Conservation (phyloP, 2,888 invertebrate species). For the Smittia sp. region DNA sequence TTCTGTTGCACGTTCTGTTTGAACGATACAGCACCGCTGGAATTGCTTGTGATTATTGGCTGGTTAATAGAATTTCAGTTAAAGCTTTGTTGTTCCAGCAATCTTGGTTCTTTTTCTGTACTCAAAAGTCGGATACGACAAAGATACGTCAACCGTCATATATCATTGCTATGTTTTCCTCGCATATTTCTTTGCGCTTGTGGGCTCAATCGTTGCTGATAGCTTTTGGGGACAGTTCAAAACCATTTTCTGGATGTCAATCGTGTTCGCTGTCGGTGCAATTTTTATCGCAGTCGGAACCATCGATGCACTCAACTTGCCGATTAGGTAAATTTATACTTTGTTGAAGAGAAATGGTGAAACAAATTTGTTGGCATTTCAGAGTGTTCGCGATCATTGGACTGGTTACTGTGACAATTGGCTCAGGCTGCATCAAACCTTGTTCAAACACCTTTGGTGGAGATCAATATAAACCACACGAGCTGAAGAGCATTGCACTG, state of each 20-base stretch:
- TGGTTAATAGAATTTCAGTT: no score
- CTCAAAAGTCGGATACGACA: slow-evolving; percentile 70
- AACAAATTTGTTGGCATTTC: no score
- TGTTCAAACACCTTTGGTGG: slow-evolving; percentile 93
- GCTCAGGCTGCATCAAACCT: slow-evolving; percentile 94
- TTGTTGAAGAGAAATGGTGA: no score
- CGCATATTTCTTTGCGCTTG: slow-evolving; percentile 82
- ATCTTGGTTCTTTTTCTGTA: no score
- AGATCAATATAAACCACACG: slow-evolving; percentile 82
- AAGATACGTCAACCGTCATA: slow-evolving; percentile 75
- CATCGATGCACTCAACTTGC: slow-evolving; percentile 56
- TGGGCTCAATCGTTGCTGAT: slow-evolving; percentile 93
- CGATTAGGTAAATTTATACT: no score
- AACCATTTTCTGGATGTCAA: slow-evolving; percentile 66
- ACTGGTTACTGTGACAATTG: slow-evolving; percentile 74
- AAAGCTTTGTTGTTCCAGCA: no score
- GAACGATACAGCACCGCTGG: no score
- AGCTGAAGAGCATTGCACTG: slow-evolving; percentile 72
- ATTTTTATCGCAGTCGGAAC: slow-evolving; percentile 62
- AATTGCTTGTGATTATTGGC: no score
- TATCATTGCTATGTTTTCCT: slow-evolving; percentile 88
- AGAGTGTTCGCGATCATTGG: slow-evolving; percentile 65
- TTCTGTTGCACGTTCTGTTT: no score
- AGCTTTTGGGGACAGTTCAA: slow-evolving; percentile 86
- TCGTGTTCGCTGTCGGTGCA: slow-evolving; percentile 70